Percentiles rank a stretch among this genome's conserved stretches.
phyloP scores from a whole-genome alignment of 2,888 invertebrate genomes.

The Stramonita haemastoma region DNA sequence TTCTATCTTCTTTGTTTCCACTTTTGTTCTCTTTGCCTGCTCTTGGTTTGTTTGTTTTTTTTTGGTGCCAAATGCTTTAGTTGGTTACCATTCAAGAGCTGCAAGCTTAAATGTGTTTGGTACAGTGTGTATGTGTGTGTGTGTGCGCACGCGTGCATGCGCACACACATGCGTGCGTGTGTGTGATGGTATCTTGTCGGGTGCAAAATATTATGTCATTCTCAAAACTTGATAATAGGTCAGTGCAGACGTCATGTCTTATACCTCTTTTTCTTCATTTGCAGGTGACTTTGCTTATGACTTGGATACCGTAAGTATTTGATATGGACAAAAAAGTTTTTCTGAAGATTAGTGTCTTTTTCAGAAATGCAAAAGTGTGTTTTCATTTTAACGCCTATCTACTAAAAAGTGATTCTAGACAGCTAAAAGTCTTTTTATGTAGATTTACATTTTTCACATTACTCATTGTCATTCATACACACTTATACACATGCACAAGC shows the following conservation, averaged over 20 bases:
- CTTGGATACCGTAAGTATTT: conserved; percentile 55
- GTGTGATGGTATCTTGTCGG: neutral
- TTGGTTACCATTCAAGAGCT: too few species aligned
- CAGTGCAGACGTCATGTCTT: too few species aligned
- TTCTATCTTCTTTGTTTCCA: too few species aligned
- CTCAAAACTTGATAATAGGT: too few species aligned
- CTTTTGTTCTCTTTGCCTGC: too few species aligned
- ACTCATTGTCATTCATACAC: neutral
- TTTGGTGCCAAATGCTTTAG: too few species aligned
- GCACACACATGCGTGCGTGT: neutral
- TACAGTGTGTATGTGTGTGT: neutral
- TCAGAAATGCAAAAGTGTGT: neutral
- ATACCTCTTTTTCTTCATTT: conserved; percentile 34
- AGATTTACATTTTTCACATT: neutral
- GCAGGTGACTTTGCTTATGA: conserved; percentile 66
- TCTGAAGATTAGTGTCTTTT: neutral
- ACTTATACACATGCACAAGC: neutral
- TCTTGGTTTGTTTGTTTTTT: too few species aligned
- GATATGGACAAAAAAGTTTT: neutral
- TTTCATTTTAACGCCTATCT: too few species aligned
- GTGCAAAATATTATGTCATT: too few species aligned
- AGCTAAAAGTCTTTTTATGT: neutral
- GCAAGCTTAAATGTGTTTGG: neutral
- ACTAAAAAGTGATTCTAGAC: too few species aligned
- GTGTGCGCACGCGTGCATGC: neutral